Base-by-base conservation (phyloP, 2,113 vertebrate genomes). In the Tor tambroides region DNA sequence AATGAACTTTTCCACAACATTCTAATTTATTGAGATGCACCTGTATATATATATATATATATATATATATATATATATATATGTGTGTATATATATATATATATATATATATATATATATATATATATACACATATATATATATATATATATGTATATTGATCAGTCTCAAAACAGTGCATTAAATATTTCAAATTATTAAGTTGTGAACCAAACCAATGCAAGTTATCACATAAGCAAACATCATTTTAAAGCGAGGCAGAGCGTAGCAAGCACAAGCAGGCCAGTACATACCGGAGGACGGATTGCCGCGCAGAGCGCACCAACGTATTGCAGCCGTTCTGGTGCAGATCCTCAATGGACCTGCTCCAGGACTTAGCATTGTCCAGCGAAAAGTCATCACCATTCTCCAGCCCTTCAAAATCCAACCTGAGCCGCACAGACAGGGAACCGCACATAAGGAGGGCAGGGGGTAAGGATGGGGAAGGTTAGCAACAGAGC, bases 281-380 rank as follows among this genome's bases (percentile, higher is more conserved):
- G 87, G 67, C 65, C 74, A 69, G 93, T 95, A 98, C 97, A 80
- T 98, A 99, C 97, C 97, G 97, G 92, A 97, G 96, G 92, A 97
- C 97, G 84, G 96, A 97, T 94, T 97, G 97, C 93, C 97, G 97
- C 76, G 97, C 97, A 54, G 97, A 97, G 95, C 96, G 97, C 94
- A 97, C 96, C 91, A 98, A 96, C 46, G 96, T 97, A 95, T 96
- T 97, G 96, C 96, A 94, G 91, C 94, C 93, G 82, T 93, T 94
- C 87, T 95, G 96, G 94, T 98, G 97, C 96, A 99, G 96, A 96
- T 98, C 97, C 95, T 98, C 98, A 69, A 98, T 98, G 90, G 97
- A 99, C 95, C 98, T 97, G 95, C 97, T 98, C 97, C 98, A 99
- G 93, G 96, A 94, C 88, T 95, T 97, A 90, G 96, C 90, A 92